Conservation (phyloP, 2,113 vertebrate genomes). For the Lagopus muta region DNA sequence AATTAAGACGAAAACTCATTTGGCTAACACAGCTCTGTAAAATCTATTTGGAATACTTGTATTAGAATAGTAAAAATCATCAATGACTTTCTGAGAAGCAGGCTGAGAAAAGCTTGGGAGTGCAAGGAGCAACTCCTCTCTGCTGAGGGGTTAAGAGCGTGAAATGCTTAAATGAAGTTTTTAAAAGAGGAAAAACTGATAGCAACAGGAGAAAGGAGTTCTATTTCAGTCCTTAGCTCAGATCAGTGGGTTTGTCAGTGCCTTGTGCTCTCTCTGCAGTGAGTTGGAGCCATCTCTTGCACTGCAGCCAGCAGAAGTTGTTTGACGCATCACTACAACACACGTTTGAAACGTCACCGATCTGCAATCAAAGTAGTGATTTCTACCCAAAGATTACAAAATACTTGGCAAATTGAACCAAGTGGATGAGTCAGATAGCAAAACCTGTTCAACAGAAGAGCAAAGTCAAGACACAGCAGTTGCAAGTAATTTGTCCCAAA, state of each 20-base stretch:
- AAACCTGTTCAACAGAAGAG: conserved; percentile 35
- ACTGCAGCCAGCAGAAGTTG: not conserved
- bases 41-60: not conserved
- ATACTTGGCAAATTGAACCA: not conserved
- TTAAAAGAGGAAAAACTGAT: not conserved
- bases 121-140: not conserved
- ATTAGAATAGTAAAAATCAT: not conserved
- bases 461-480: conserved; percentile 42
- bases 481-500: conserved; percentile 61
- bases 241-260: not conserved
- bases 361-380: not conserved
- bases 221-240: not conserved
- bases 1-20: not conserved
- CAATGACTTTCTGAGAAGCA: not conserved
- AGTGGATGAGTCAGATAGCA: conserved; percentile 35
- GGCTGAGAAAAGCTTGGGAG: not conserved
- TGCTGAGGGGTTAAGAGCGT: not conserved
- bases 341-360: not conserved
- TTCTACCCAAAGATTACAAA: conserved; percentile 32
- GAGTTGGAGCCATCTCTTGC: not conserved
- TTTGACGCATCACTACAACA: not conserved
- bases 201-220: not conserved
- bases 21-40: not conserved
- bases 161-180: not conserved
- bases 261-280: not conserved